These are phyloP conservation scores for Dryococelus australis DNA, from an alignment of 2,888 invertebrate genomes.

Conservation along the genomic window DNA sequence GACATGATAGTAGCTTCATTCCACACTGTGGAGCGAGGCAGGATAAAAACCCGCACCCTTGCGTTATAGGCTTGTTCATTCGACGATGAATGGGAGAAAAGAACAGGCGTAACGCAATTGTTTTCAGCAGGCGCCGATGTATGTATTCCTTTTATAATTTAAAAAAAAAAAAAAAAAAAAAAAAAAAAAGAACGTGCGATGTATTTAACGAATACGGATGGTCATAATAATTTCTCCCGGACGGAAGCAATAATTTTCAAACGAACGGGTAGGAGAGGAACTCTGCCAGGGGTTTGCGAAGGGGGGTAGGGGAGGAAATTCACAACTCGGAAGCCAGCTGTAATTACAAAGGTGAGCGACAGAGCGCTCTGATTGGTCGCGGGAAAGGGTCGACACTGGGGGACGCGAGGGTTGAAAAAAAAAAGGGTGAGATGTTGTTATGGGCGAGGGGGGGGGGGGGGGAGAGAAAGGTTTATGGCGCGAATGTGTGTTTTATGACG, in stretches of 20 bases:
- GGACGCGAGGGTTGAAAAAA: not conserved
- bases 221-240: not conserved
- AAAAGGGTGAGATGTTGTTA: not conserved
- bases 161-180: no score
- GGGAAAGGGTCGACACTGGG: not conserved
- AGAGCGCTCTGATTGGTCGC: not conserved
- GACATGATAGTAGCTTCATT: no score
- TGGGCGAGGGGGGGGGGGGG: no score
- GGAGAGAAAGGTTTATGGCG: not conserved
- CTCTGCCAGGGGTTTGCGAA: no score
- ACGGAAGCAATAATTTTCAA: not conserved
- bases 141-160: no score
- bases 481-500: constrained; percentile 8
- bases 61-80: no score
- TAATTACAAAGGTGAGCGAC: not conserved
- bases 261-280: not conserved
- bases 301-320: not conserved
- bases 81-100: no score
- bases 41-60: no score
- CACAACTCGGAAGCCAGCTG: not conserved
- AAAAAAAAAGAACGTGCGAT: not conserved
- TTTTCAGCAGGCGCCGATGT: no score
- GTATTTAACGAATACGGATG: not conserved
- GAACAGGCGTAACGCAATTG: no score
- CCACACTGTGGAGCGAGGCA: no score